Evolutionary conservation across 2,797 vertebrate species (phyloP).

Genomic region (Rhinichthys osculus): DNA sequence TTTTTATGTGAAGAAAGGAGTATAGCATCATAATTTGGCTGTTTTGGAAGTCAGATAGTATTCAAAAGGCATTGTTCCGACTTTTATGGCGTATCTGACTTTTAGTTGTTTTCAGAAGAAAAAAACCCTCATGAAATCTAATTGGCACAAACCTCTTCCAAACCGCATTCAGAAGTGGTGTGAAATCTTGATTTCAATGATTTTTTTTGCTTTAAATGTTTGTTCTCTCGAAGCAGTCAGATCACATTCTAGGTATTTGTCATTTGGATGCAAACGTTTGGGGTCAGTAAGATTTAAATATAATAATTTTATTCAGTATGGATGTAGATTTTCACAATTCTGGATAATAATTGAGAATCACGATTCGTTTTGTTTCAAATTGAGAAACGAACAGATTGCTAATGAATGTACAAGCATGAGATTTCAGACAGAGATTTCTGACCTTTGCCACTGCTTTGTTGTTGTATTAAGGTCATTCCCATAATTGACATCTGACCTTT

Average conservation of each 20-base stretch:
- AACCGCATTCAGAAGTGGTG: neutral
- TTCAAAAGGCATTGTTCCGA: neutral
- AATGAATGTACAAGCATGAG: no score
- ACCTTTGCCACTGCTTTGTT: neutral
- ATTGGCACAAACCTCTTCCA: neutral
- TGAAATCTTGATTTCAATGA: neutral
- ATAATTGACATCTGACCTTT: slow-evolving; percentile 7
- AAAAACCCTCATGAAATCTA: neutral
- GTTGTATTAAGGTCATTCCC: neutral
- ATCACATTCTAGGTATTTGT: neutral
- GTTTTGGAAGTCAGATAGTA: neutral
- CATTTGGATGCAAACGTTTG: neutral
- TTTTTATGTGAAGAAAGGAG: neutral
- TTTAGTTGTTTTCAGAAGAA: neutral
- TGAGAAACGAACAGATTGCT: no score
- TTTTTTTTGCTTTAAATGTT: neutral
- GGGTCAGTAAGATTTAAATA: neutral
- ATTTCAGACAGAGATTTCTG: no score
- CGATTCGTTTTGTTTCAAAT: neutral
- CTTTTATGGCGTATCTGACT: neutral
- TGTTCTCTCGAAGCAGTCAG: neutral
- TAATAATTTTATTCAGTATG: neutral
- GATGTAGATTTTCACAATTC: neutral
- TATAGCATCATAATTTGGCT: neutral
- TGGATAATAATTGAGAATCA: neutral